A percentile compares a stretch with the other conserved stretches of the same genome.
Evolutionary conservation across 2,797 vertebrate species (phyloP).

Genomic region (Hoplostethus mediterraneus): DNA sequence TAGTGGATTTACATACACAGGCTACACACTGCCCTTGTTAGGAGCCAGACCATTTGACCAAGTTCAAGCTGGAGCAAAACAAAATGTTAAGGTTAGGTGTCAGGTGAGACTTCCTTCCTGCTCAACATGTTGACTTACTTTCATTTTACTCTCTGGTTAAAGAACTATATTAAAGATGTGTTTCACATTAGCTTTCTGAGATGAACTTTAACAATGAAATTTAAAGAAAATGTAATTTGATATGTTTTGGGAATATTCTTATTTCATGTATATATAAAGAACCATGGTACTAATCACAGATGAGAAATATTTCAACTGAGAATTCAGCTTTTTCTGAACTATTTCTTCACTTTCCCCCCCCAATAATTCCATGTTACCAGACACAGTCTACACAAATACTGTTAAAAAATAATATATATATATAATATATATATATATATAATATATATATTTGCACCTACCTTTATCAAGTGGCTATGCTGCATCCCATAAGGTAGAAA

Average conservation of each 20-base stretch:
- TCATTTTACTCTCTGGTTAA: conserved; percentile 46
- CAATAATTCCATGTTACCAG: conserved; percentile 9
- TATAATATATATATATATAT: conserved; percentile 52
- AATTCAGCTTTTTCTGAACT: background rate
- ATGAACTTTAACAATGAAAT: conserved; percentile 4
- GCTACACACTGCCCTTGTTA: conserved; percentile 78
- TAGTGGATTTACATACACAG: conserved; percentile 83
- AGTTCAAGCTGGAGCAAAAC: conserved; percentile 78
- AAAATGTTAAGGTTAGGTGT: conserved; percentile 80
- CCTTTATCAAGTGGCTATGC: conserved; percentile 86
- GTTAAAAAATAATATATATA: background rate
- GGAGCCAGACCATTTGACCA: conserved; percentile 76
- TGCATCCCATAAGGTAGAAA: conserved; percentile 86
- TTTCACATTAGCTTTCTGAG: conserved; percentile 38
- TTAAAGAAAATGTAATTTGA: background rate
- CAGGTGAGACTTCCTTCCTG: conserved; percentile 77
- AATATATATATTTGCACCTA: conserved; percentile 86
- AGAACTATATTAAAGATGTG: conserved; percentile 17
- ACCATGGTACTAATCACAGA: background rate
- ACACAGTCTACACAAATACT: conserved; percentile 35
- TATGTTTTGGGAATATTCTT: background rate
- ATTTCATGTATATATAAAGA: background rate
- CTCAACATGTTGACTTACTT: conserved; percentile 70
- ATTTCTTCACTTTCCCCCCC: background rate
- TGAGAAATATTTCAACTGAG: background rate